Evolutionary conservation across 2,113 vertebrate species (phyloP).

Genomic region (Anseranas semipalmata): DNA sequence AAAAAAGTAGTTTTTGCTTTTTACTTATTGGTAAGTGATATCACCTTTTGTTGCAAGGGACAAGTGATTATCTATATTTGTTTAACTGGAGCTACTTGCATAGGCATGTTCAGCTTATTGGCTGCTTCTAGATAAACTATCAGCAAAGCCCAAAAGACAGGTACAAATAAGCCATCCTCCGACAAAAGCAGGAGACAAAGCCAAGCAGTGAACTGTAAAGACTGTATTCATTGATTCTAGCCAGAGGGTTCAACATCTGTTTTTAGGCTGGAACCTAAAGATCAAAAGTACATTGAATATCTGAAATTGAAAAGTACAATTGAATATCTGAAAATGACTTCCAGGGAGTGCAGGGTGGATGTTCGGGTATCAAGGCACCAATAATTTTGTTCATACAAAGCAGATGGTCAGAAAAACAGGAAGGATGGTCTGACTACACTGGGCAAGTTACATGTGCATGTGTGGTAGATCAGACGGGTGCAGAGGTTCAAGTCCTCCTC

Average conservation of each 20-base stretch:
- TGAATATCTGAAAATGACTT: not conserved
- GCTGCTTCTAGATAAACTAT: not conserved
- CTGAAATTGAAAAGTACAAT: not conserved
- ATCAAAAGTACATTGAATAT: not conserved
- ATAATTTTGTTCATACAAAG: not conserved
- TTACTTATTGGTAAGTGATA: not conserved
- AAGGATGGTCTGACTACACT: not conserved
- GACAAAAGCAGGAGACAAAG: not conserved
- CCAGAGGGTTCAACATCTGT: not conserved
- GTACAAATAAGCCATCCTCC: not conserved
- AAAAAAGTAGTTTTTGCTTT: not conserved
- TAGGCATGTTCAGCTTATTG: not conserved
- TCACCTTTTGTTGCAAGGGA: not conserved
- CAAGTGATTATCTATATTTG: not conserved
- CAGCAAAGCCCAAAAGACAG: not conserved
- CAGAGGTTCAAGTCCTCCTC: not conserved
- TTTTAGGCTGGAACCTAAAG: not conserved
- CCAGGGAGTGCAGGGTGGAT: not conserved
- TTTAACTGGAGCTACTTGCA: not conserved
- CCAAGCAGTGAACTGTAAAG: not conserved
- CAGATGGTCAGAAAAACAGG: not conserved
- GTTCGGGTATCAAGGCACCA: not conserved
- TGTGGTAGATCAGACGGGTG: not conserved
- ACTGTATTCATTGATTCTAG: not conserved
- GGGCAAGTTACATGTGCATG: rapidly evolving